Conservation (phyloP, 1,140 invertebrate species). For the Zaprionus ghesquierei region DNA sequence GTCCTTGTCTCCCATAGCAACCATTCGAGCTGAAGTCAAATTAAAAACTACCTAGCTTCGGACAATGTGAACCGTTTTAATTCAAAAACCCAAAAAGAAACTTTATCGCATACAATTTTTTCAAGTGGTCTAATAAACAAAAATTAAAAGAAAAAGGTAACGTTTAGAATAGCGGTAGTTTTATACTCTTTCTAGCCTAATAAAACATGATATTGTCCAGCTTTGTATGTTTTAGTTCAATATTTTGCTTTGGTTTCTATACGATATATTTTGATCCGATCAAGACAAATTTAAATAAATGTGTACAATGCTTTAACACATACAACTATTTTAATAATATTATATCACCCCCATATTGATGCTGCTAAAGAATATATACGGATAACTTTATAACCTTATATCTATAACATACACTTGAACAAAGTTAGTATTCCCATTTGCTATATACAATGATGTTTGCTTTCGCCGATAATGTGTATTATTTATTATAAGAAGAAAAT, state of each 20-base stretch:
- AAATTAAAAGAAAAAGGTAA: background rate
- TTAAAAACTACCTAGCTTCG: background rate
- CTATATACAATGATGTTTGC: background rate
- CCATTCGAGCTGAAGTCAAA: background rate
- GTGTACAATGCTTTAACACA: no score
- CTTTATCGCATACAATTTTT: background rate
- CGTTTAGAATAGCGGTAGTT: background rate
- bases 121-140: background rate
- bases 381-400: background rate
- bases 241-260: no score
- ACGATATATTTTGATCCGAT: no score
- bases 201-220: no score
- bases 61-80: slow-evolving; percentile 2
- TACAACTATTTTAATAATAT: no score
- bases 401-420: background rate
- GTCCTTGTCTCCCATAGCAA: slow-evolving; percentile 51
- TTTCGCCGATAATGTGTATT: background rate
- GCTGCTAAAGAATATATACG: background rate
- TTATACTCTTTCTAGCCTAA: background rate
- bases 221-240: background rate
- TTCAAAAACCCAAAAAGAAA: background rate
- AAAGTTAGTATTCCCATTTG: background rate
- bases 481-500: background rate
- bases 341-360: background rate
- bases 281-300: no score